phyloP scores from a whole-genome alignment of 2,797 vertebrate species.

The Falco biarmicus region DNA sequence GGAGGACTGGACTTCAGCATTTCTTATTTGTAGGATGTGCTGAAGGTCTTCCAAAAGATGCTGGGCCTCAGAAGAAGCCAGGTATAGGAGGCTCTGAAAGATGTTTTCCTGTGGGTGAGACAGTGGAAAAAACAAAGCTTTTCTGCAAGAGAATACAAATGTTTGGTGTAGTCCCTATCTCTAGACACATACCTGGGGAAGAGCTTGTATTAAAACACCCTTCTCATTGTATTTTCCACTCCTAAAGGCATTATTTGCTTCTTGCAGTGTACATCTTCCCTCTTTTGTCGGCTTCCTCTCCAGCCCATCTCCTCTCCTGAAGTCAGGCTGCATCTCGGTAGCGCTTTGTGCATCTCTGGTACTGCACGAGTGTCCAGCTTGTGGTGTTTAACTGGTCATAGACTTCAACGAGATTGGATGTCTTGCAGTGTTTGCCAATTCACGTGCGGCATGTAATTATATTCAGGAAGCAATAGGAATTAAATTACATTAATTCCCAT shows the following conservation, averaged over 20 bases:
- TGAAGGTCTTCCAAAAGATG: constrained; percentile 1
- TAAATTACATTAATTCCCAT: constrained; percentile 61
- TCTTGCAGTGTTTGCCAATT: constrained; percentile 51
- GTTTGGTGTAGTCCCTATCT: not conserved
- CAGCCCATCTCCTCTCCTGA: not conserved
- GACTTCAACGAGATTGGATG: constrained; percentile 10
- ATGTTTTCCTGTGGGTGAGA: not conserved
- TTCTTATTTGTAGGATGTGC: not conserved
- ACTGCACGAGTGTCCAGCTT: not conserved
- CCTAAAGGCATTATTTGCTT: not conserved
- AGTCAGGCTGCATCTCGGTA: not conserved
- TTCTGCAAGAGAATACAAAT: not conserved
- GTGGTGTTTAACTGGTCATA: not conserved
- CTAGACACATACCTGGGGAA: not conserved
- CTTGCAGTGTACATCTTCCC: not conserved
- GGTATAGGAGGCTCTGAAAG: not conserved
- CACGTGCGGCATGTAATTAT: not conserved
- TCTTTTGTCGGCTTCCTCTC: not conserved
- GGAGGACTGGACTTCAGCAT: not conserved
- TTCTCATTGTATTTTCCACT: not conserved
- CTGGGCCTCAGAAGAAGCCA: not conserved
- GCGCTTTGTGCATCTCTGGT: not conserved
- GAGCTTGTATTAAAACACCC: not conserved
- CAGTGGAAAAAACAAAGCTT: not conserved
- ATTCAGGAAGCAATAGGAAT: constrained; percentile 60